phyloP scores from a whole-genome alignment of 1,140 invertebrate genomes.

The Dendroctonus ponderosae region DNA sequence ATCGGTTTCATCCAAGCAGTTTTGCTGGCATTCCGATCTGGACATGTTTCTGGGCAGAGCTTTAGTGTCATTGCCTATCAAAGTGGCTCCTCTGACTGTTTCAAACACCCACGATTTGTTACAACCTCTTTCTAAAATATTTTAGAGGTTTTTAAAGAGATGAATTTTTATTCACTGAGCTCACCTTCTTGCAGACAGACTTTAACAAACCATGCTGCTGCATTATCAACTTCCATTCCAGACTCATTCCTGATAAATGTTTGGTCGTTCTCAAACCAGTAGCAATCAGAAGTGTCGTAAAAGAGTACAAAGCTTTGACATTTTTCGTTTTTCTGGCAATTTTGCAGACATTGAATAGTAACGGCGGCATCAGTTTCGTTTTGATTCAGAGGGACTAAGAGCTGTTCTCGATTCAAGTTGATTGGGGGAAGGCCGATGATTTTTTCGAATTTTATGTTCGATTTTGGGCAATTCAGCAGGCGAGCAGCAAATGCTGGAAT shows the following conservation, averaged over 20 bases:
- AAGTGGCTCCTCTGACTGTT: conserved; percentile 53
- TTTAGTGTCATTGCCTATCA: conserved; percentile 54
- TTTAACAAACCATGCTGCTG: conserved; percentile 55
- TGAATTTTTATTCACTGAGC: no score
- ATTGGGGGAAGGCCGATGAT: conserved; percentile 43
- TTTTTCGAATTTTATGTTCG: conserved; percentile 46
- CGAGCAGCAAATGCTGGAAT: conserved; percentile 31
- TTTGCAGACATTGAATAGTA: conserved; percentile 54
- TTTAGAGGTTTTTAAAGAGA: not conserved
- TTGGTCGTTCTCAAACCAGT: conserved; percentile 49
- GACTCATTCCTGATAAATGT: conserved; percentile 43
- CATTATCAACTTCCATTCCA: conserved; percentile 49
- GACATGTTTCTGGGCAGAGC: conserved; percentile 50
- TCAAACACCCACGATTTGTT: conserved; percentile 53
- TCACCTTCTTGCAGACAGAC: conserved; percentile 49
- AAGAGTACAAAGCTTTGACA: conserved; percentile 53
- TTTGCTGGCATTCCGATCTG: conserved; percentile 53
- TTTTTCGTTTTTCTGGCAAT: conserved; percentile 50
- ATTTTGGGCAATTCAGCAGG: conserved; percentile 36
- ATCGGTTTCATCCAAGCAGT: conserved; percentile 52
- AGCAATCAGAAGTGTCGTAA: conserved; percentile 51
- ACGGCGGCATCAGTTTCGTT: conserved; percentile 50
- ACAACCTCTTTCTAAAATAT: conserved; percentile 35
- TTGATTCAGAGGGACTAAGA: conserved; percentile 34
- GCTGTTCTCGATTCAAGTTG: conserved; percentile 18